Conservation (phyloP, 2,888 invertebrate species). For the Acanthococcus lagerstroemiae region DNA sequence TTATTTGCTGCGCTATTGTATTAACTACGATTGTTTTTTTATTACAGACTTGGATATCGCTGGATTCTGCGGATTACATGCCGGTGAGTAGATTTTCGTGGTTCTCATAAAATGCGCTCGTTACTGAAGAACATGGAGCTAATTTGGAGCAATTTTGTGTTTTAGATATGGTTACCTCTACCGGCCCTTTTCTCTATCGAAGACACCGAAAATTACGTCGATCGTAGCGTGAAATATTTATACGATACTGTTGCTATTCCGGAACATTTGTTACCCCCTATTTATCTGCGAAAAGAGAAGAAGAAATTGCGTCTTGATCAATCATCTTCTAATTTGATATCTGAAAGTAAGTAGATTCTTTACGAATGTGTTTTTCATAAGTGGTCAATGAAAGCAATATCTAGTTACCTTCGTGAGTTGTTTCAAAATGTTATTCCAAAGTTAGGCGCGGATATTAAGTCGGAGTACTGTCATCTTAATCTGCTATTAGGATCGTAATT, state of each 20-base stretch:
- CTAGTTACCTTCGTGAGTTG: neutral
- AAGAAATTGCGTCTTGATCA: conserved; percentile 20
- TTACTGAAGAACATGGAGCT: no score
- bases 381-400: neutral
- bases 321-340: neutral
- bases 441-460: no score
- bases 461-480: no score
- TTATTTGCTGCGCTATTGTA: no score
- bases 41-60: conserved; percentile 66
- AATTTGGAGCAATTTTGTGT: conserved; percentile 1
- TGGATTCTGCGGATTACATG: conserved; percentile 60
- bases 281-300: conserved; percentile 48
- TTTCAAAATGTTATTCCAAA: no score
- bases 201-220: conserved; percentile 84
- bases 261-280: conserved; percentile 68
- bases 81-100: conserved; percentile 57
- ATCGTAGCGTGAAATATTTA: conserved; percentile 70
- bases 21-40: no score
- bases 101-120: no score
- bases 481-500: no score
- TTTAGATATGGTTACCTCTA: conserved; percentile 91
- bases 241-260: conserved; percentile 66
- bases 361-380: neutral
- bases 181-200: conserved; percentile 74
- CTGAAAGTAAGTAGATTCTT: conserved; percentile 1